Base-by-base conservation (phyloP, 2,797 vertebrate species). In the Tiaroga cobitis region DNA sequence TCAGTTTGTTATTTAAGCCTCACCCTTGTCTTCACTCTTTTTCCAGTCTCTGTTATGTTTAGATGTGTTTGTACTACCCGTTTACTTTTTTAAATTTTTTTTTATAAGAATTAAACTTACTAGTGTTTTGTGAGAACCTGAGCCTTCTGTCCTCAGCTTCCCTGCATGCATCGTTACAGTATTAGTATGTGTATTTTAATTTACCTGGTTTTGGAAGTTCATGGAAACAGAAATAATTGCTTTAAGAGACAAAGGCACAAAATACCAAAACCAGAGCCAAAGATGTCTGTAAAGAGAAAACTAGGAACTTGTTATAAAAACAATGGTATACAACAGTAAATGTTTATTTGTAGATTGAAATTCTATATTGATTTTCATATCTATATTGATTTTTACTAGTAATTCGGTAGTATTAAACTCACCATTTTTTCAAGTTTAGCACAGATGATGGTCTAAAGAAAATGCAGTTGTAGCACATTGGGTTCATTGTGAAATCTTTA, bases 161-260 rank as follows among this genome's bases (percentile, higher is more conserved):
- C 11, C 41, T 43, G 10, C 9, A 0, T 10, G 3, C 41, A 43
- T 43, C 2, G 11, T 43, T 43, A 43, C 43, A 46, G 11, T 51
- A 32, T 24, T 19, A 49, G 16, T 15, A 4, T 83, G 1, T 46
- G 41, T 63, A n/a, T 8, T 59, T 78, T 8, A 74, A 11, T 85
- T 19, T 68, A 78, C 75, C 75, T 10, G 0, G 0, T 18, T 10
- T 26, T 61, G 0, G 8, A 19, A 0, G 0, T 41, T 0, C 1
- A 3, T 0, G 0, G 37, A 8, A 78, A 18, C 75, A 78, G 75
- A 0, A 1, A 41, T 54, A 19, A 3, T 78, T 37, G 1, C 54
- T 61, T 61, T 61, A 41, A 61, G 75, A 78, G 24, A 78, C 75
- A 11, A 78, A 11, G 34, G 54, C 54, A 41, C 34, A 78, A 10